These are phyloP conservation scores for Drosophila gunungcola DNA, from an alignment of 1,140 invertebrate genomes.

Conservation along the genomic window DNA sequence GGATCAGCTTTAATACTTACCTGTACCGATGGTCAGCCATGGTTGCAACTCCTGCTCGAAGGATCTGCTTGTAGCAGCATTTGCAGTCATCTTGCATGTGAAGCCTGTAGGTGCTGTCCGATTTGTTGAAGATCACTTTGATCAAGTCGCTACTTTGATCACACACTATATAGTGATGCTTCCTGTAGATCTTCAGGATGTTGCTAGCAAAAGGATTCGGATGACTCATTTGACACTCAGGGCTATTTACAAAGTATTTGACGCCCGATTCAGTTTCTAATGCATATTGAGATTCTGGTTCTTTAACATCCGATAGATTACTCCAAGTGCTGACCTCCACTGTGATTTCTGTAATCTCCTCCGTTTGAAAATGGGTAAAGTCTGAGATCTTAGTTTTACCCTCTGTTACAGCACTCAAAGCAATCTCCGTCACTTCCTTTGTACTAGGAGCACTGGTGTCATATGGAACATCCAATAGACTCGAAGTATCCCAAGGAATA, in stretches of 20 bases:
- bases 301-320: neutral
- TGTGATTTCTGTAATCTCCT: neutral
- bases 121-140: conserved; percentile 69
- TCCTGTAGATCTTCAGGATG: conserved; percentile 87
- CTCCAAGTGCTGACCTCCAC: neutral
- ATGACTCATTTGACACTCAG: conserved; percentile 88
- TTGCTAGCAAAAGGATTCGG: conserved; percentile 88
- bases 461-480: neutral
- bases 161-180: conserved; percentile 86
- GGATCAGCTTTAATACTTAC: conserved; percentile 61
- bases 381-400: neutral
- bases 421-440: neutral
- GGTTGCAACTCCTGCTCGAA: conserved; percentile 65
- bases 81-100: conserved; percentile 50
- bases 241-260: conserved; percentile 61
- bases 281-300: neutral
- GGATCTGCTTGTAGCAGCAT: conserved; percentile 87
- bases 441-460: neutral
- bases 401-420: too few relatives aligned
- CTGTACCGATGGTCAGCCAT: conserved; percentile 85
- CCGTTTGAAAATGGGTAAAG: neutral
- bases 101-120: conserved; percentile 45
- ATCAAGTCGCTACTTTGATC: conserved; percentile 85
- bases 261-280: conserved; percentile 3
- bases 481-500: too few relatives aligned